These are phyloP conservation scores for Butorides virescens DNA, from an alignment of 2,113 vertebrate species.

Conservation along the genomic window DNA sequence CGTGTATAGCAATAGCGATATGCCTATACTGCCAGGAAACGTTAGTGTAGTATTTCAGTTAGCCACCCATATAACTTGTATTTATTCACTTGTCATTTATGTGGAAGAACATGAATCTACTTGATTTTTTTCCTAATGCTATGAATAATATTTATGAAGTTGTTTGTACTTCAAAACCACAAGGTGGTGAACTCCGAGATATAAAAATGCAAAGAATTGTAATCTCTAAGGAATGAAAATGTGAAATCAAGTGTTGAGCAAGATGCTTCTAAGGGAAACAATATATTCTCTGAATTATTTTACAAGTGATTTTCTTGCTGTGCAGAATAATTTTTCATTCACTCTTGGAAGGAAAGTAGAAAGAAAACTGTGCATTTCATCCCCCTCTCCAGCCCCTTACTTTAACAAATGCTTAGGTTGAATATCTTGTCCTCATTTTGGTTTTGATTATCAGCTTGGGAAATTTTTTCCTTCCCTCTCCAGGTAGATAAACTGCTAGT, in stretches of 20 bases:
- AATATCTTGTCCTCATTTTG: not conserved
- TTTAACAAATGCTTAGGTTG: not conserved
- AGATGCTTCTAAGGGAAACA: constrained; percentile 32
- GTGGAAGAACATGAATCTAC: not conserved
- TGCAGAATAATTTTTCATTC: constrained; percentile 25
- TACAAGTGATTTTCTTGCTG: not conserved
- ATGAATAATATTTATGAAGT: constrained; percentile 17
- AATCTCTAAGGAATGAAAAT: constrained; percentile 6
- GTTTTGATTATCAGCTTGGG: not conserved
- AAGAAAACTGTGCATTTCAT: not conserved
- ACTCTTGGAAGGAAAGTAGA: not conserved
- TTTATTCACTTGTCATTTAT: constrained; percentile 13
- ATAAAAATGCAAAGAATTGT: constrained; percentile 25
- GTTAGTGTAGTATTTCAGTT: not conserved
- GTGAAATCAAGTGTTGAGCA: not conserved
- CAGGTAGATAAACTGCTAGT: not conserved
- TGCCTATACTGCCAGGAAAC: not conserved
- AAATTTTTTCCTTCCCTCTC: not conserved
- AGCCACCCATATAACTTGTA: not conserved
- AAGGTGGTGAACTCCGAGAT: not conserved
- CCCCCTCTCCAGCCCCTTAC: not conserved
- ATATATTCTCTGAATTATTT: constrained; percentile 16
- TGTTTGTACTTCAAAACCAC: constrained; percentile 35
- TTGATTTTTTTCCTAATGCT: not conserved
- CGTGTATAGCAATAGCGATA: accelerated